Evolutionary conservation across 2,797 vertebrate species (phyloP).

Genomic region (Sebastes glaucus): DNA sequence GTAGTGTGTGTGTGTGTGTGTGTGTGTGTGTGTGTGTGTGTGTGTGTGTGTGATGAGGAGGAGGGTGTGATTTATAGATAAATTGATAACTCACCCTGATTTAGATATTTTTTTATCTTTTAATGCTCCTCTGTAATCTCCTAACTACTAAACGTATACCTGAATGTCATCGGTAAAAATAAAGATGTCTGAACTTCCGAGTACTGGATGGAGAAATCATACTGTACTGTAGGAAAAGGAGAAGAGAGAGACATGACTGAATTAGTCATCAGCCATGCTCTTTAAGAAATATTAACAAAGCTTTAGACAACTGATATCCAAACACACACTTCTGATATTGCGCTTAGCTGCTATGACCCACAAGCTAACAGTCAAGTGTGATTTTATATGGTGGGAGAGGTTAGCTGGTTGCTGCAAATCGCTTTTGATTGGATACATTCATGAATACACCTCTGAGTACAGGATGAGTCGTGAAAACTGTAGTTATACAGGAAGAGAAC

Average conservation of each 20-base stretch:
- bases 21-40: not conserved
- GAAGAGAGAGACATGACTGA: too few relatives aligned
- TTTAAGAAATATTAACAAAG: too few relatives aligned
- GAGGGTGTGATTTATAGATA: slow-evolving; percentile 3
- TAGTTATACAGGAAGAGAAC: not conserved
- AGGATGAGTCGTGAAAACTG: not conserved
- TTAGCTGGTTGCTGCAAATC: not conserved
- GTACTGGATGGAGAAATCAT: not conserved
- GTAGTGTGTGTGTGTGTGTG: not conserved
- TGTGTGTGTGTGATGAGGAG: not conserved
- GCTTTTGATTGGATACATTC: too few relatives aligned
- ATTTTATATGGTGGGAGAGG: not conserved
- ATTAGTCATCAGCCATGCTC: not conserved
- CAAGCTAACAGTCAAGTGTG: not conserved
- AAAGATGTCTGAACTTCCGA: not conserved
- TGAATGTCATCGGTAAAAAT: slow-evolving; percentile 9
- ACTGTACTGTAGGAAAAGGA: too few relatives aligned
- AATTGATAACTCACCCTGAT: too few relatives aligned
- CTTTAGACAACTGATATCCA: too few relatives aligned
- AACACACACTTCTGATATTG: too few relatives aligned
- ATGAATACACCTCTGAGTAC: not conserved
- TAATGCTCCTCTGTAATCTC: slow-evolving; percentile 1
- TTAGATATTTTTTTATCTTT: not conserved
- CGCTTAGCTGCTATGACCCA: too few relatives aligned
- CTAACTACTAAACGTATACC: not conserved